phyloP scores from a whole-genome alignment of 2,797 vertebrate genomes.

The Sebastes baramenuke region DNA sequence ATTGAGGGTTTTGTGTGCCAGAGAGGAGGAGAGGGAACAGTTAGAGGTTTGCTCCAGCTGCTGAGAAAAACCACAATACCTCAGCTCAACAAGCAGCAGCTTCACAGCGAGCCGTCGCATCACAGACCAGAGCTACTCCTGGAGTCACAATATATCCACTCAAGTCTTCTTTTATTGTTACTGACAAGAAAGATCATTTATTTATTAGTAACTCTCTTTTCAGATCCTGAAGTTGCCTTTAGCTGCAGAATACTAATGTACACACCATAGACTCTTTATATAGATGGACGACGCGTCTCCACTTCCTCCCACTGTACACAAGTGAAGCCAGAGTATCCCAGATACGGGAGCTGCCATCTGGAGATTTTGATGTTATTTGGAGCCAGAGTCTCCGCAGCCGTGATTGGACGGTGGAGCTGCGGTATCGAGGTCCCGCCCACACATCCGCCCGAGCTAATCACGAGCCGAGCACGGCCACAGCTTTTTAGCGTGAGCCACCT shows the following conservation, averaged over 20 bases:
- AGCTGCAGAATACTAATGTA: neutral
- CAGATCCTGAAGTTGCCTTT: neutral
- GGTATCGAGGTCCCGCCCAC: no score
- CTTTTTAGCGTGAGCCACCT: no score
- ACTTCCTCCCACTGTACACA: no score
- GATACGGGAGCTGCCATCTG: no score
- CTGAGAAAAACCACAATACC: slow-evolving; percentile 50
- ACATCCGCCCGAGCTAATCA: no score
- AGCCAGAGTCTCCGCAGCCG: neutral
- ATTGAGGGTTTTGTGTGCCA: slow-evolving; percentile 59
- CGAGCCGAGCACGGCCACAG: no score
- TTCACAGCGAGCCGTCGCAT: neutral
- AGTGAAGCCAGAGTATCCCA: no score
- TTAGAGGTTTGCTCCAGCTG: slow-evolving; percentile 55
- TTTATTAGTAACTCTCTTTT: neutral
- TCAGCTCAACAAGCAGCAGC: slow-evolving; percentile 45
- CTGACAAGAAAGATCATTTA: neutral
- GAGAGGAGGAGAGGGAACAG: slow-evolving; percentile 50
- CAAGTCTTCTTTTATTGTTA: neutral
- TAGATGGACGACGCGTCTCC: no score
- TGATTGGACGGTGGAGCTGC: no score
- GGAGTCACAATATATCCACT: neutral
- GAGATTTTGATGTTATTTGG: no score
- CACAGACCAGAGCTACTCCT: no score
- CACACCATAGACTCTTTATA: neutral